phyloP scores from a whole-genome alignment of 2,113 vertebrate species.

The Gadus macrocephalus region DNA sequence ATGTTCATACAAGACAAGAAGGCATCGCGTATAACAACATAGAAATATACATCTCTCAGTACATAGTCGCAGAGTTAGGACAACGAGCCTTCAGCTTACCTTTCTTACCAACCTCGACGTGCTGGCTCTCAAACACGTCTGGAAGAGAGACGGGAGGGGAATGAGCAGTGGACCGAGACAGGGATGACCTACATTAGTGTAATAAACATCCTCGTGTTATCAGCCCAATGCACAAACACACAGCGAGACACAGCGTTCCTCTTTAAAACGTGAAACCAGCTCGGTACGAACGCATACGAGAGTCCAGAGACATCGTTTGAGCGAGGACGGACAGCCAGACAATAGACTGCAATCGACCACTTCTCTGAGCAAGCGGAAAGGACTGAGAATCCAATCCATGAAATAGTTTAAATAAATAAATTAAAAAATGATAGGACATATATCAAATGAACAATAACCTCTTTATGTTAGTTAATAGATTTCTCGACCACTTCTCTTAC shows the following conservation, averaged over 20 bases:
- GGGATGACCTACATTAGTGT: background rate
- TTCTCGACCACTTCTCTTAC: no score
- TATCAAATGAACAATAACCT: no score
- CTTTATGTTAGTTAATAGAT: no score
- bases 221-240: constrained; percentile 41
- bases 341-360: background rate
- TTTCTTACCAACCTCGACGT: constrained; percentile 70
- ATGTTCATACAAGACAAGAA: no score
- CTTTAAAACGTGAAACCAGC: constrained; percentile 46
- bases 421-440: no score
- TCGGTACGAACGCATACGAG: constrained; percentile 16
- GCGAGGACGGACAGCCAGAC: constrained; percentile 21
- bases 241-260: constrained; percentile 11
- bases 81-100: constrained; percentile 48
- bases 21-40: no score
- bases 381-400: no score
- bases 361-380: no score
- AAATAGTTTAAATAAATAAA: no score
- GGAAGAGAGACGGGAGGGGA: constrained; percentile 12
- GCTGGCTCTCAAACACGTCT: constrained; percentile 75
- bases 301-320: constrained; percentile 37
- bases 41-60: background rate
- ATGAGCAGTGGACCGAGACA: constrained; percentile 23
- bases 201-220: constrained; percentile 20
- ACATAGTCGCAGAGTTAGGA: background rate